Base-by-base conservation (phyloP, 2,888 invertebrate genomes). In the Phorcus lineatus region DNA sequence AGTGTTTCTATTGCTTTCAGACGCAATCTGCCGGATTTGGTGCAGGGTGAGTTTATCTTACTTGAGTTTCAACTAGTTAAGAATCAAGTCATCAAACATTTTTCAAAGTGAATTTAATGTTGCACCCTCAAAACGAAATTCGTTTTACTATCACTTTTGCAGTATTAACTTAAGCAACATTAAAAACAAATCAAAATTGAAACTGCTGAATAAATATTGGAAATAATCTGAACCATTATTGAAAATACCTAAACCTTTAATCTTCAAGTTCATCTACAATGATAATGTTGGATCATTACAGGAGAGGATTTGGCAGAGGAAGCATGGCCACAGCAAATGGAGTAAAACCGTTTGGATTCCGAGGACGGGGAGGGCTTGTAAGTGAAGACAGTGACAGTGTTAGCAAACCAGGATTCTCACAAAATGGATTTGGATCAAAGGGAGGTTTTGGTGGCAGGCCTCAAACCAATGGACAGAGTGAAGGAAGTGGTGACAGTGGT, bases 291-390 rank as follows among this genome's bases (percentile, higher is more conserved):
- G 13, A 9, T 13, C 6, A 57, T 62, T 78, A 47, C 53, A 67
- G 78, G 19, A 40, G 78, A 47, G 87, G 88, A 52, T 86, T 88
- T 84, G 88, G 88, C n/a, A 79, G 88, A 70, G 88, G 88, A 19
- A 86, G 86, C 2, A 70, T 88, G 28, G 47, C 55, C 62, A 6
- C 55, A 79, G 77, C 62, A 28, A 52, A 47, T 2, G 52, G 76
- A 19, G 54, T 62, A 24, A 83, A 80, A 22, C 76, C 80, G 16
- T 28, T 47, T 55, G 78, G 75, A 16, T 57, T 19, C 31, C 53
- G 66, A 24, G 74, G 77, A n/a, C 79, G 77, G 31, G 77, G 75
- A 40, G 80, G 81, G 0, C 76, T 82, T 52, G 80, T 79, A 22
- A 66, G 53, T 19, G 62, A 67, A 22, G 24, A 22, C 3, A 28